Base-by-base conservation (phyloP, 2,797 vertebrate species). In the Aldrovandia affinis region DNA sequence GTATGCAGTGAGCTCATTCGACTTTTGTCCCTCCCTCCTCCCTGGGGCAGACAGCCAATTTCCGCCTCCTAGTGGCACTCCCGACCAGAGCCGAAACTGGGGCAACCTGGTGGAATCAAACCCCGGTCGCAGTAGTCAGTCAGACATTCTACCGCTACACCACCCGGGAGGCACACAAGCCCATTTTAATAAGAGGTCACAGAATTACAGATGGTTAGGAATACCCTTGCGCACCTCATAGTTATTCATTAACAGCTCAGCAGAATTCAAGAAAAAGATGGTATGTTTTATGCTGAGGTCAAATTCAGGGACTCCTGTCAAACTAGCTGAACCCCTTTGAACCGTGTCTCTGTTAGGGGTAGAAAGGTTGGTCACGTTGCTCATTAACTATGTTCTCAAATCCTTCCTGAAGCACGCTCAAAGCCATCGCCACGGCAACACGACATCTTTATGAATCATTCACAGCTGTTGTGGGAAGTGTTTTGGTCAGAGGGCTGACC, bases 201-300 rank as follows among this genome's bases (percentile, higher is more conserved):
- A 22, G 65, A 68, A 33, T 42, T 9, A 22, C 20, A 20, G 68
- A 75, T 20, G 12, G 44, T 75, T 75, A 42, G 70, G 39, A 75
- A 68, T 36, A 68, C 10, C 61, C 61, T 63, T 63, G 25, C 30
- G 8, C 44, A 20, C 39, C 70, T 75, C 50, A 33, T 15, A 54
- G 54, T 80, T 33, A 52, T 55, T 80, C 78, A 52, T 22, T 20
- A 79, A 47, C n/a, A 47, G 47, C 75, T 63, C n/a, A 63, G n/a
- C n/a, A 12, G 68, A 70, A 54, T 79, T 12, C 33, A 52, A 18
- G 2, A 8, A 55, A 80, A 80, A 42, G 9, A 80, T 54, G 14
- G 5, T 22, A 9, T 10, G 6, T 6, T 1, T 1, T 70, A 5
- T 50, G 12, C 25, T 28, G n/a, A 80, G 25, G 28, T 80, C 14